Base-by-base conservation (phyloP, 1,140 invertebrate genomes). In the Trissolcus basalis region DNA sequence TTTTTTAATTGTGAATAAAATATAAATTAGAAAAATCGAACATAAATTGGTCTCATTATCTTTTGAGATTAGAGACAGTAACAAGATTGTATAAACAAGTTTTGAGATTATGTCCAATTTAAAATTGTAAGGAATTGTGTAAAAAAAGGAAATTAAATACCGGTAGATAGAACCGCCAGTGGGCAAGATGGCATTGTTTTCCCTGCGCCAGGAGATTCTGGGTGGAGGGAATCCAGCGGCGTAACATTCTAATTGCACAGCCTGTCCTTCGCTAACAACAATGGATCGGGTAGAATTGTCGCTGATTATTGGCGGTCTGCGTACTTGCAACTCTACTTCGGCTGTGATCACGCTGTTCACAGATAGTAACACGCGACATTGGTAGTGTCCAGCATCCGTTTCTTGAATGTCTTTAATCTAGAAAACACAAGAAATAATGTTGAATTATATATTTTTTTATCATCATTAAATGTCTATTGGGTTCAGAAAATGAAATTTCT, bases 391-490 rank as follows among this genome's bases (percentile, higher is more conserved):
- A 0, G 95, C 95, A 86, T 98, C 96, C 0, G 95, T 96, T 87
- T 98, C 96, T 90, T 97, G 96, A 53, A 97, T 96, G 82, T 97
- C 96, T 87, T 96, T 96, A n/a, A 97, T 94, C 92, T 95, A 84
- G 81, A 85, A 27, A 61, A 69, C 58, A 58, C n/a, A n/a, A n/a
- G n/a, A n/a, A n/a, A n/a, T n/a, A n/a, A n/a, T n/a, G n/a, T n/a
- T n/a, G n/a, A n/a, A n/a, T n/a, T n/a, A n/a, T n/a, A n/a, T n/a
- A n/a, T n/a, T n/a, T n/a, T n/a, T n/a, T 44, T 60, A 54, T 13
- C 19, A 7, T 32, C 4, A n/a, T n/a, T n/a, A n/a, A n/a, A n/a
- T n/a, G n/a, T n/a, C n/a, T n/a, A n/a, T n/a, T n/a, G n/a, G n/a
- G n/a, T n/a, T n/a, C n/a, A n/a, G n/a, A n/a, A n/a, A n/a, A n/a